Percentiles rank a stretch among this genome's conserved stretches.
phyloP scores from a whole-genome alignment of 2,797 vertebrate genomes.

The Mormyrops boulengeri region DNA sequence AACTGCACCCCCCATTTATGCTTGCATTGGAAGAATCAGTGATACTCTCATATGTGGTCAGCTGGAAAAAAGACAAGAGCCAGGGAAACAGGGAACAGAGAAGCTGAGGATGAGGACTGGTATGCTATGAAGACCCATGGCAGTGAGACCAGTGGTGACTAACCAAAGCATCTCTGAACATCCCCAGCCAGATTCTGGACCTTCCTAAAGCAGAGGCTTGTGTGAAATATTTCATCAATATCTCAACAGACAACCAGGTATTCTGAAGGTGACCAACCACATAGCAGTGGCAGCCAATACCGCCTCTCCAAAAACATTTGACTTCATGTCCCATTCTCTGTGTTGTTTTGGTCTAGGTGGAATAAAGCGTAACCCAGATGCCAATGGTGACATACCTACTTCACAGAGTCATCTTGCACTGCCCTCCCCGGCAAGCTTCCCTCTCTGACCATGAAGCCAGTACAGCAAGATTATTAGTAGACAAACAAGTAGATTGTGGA shows the following conservation, averaged over 20 bases:
- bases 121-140: background rate
- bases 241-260: background rate
- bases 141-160: background rate
- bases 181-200: background rate
- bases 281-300: background rate
- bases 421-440: background rate
- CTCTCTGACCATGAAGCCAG: background rate
- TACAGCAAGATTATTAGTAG: background rate
- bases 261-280: background rate
- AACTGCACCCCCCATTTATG: background rate
- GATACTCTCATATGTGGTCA: background rate
- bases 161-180: background rate
- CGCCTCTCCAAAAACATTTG: background rate
- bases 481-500: background rate
- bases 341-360: background rate
- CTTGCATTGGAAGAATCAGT: background rate
- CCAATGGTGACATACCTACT: background rate
- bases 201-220: background rate
- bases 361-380: background rate
- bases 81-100: background rate
- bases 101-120: background rate
- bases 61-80: background rate
- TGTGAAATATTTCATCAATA: background rate
- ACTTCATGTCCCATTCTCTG: background rate
- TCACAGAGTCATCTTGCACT: background rate